These are phyloP conservation scores for Himalopsyche kuldschensis DNA, from an alignment of 2,888 invertebrate species.

Conservation along the genomic window DNA sequence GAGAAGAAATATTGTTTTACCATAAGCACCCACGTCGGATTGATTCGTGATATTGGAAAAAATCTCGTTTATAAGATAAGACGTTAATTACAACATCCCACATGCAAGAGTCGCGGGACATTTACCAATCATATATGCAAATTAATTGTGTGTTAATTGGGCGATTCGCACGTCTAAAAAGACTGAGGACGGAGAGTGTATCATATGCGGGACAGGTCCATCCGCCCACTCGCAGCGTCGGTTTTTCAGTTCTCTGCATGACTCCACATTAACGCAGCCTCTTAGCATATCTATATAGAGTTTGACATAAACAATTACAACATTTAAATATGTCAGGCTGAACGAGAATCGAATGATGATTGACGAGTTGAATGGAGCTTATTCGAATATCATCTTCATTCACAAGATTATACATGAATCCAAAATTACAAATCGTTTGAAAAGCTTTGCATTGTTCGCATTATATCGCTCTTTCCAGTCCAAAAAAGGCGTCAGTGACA, in stretches of 20 bases:
- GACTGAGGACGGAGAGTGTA: background rate
- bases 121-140: conserved; percentile 5
- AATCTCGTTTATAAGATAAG: background rate
- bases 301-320: background rate
- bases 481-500: too few species aligned
- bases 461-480: too few species aligned
- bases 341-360: background rate
- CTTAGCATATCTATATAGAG: background rate
- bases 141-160: conserved; percentile 6
- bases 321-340: background rate
- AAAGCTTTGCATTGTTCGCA: too few species aligned
- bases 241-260: background rate
- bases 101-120: background rate
- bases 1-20: background rate
- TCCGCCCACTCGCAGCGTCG: background rate
- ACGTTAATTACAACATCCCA: conserved; percentile 1
- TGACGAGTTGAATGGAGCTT: background rate
- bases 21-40: background rate
- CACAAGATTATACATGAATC: too few species aligned
- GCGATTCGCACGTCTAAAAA: background rate
- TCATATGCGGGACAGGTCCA: background rate
- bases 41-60: background rate
- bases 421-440: too few species aligned
- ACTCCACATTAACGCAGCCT: background rate
- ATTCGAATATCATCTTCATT: too few species aligned